Evolutionary conservation across 2,797 vertebrate species (phyloP).

Genomic region (Otolemur crassicaudatus): DNA sequence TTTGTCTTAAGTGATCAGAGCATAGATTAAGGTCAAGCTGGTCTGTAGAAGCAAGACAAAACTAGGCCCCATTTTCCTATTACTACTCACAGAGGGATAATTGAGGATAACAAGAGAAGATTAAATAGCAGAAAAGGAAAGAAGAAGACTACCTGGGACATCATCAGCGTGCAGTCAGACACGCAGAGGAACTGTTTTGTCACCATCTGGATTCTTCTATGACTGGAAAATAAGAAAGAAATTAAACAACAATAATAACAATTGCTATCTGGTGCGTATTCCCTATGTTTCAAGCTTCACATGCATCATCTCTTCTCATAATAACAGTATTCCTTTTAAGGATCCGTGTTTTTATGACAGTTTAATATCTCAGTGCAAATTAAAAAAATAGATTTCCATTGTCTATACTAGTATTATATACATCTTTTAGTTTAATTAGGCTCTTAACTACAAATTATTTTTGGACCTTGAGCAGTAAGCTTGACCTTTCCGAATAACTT

Average conservation of each 20-base stretch:
- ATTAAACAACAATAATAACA: neutral
- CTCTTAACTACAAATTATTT: neutral
- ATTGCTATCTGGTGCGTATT: neutral
- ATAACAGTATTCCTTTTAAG: neutral
- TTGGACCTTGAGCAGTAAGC: neutral
- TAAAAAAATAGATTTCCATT: neutral
- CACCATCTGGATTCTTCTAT: neutral
- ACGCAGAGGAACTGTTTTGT: neutral
- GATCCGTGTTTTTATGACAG: neutral
- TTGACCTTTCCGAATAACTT: constrained; percentile 16
- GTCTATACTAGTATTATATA: neutral
- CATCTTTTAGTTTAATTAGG: neutral
- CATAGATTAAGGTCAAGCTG: neutral
- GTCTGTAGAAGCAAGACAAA: neutral
- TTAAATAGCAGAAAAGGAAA: neutral
- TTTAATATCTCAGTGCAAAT: neutral
- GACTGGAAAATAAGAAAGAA: neutral
- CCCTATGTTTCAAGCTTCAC: neutral
- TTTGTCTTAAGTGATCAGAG: neutral
- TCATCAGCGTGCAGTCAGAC: neutral
- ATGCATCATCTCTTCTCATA: neutral
- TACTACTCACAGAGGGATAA: neutral
- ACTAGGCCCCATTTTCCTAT: neutral
- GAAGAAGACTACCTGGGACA: neutral
- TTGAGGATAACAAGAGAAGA: neutral